Evolutionary conservation across 2,797 vertebrate genomes (phyloP).

Genomic region (Anableps anableps): DNA sequence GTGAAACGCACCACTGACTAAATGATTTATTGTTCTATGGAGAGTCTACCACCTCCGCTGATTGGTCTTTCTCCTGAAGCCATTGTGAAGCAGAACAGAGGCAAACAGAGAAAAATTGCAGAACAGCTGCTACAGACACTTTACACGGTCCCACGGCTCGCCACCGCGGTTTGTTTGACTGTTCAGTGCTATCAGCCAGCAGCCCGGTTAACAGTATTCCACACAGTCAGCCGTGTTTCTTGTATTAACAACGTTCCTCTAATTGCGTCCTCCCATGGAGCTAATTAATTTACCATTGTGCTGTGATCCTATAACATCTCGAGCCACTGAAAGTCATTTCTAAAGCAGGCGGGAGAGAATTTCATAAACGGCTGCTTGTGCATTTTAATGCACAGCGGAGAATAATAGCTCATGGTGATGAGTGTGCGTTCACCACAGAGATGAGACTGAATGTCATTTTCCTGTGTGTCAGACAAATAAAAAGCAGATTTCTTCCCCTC

Average conservation of each 20-base stretch:
- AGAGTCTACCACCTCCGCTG: constrained; percentile 2
- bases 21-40: background rate
- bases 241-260: constrained; percentile 58
- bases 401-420: constrained; percentile 34
- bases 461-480: constrained; percentile 12
- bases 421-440: background rate
- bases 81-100: constrained; percentile 5
- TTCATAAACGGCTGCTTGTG: constrained; percentile 51
- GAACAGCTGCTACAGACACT: constrained; percentile 19
- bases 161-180: constrained; percentile 22
- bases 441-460: constrained; percentile 26
- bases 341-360: constrained; percentile 31
- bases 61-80: constrained; percentile 11
- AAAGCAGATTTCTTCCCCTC: background rate
- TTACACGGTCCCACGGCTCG: background rate
- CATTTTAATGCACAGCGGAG: constrained; percentile 42
- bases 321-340: constrained; percentile 47
- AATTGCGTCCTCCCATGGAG: constrained; percentile 65
- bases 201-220: constrained; percentile 41
- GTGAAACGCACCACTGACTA: background rate
- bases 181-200: constrained; percentile 35
- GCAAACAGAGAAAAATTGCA: background rate
- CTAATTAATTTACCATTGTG: constrained; percentile 60
- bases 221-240: constrained; percentile 44
- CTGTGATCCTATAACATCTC: constrained; percentile 50